Conservation (phyloP, 1,140 invertebrate species). For the Sarcophaga bullata region DNA sequence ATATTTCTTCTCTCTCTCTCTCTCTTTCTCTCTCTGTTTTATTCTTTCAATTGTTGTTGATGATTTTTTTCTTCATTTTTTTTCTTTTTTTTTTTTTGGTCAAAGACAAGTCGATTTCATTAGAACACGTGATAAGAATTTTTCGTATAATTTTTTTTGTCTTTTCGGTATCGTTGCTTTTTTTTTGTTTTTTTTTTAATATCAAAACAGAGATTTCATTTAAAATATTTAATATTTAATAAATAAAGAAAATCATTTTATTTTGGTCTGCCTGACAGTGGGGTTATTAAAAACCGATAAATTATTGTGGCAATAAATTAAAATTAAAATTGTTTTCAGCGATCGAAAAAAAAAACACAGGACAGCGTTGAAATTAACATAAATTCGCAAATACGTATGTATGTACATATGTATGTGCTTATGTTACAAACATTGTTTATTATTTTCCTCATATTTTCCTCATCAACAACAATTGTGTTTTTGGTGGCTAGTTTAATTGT, state of each 20-base stretch:
- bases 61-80: background rate
- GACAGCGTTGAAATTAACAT: too few species aligned
- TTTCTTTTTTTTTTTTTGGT: conserved; percentile 4
- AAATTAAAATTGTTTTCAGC: background rate
- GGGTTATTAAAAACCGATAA: conserved; percentile 24
- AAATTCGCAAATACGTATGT: too few species aligned
- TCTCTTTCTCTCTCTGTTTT: conserved; percentile 6
- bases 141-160: background rate
- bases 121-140: conserved; percentile 34
- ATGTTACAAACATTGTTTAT: too few species aligned
- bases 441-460: too few species aligned
- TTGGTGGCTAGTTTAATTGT: too few species aligned
- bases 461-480: too few species aligned
- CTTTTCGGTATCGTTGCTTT: background rate
- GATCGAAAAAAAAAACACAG: background rate
- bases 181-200: conserved; percentile 3
- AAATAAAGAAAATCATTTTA: background rate
- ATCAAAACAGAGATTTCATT: background rate
- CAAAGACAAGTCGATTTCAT: conserved; percentile 1
- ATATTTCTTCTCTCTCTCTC: too few species aligned
- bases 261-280: conserved; percentile 8
- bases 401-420: too few species aligned
- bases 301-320: conserved; percentile 30
- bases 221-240: background rate
- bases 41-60: background rate